Base-by-base conservation (phyloP, 2,888 invertebrate genomes). In the Sialis fuliginosa region DNA sequence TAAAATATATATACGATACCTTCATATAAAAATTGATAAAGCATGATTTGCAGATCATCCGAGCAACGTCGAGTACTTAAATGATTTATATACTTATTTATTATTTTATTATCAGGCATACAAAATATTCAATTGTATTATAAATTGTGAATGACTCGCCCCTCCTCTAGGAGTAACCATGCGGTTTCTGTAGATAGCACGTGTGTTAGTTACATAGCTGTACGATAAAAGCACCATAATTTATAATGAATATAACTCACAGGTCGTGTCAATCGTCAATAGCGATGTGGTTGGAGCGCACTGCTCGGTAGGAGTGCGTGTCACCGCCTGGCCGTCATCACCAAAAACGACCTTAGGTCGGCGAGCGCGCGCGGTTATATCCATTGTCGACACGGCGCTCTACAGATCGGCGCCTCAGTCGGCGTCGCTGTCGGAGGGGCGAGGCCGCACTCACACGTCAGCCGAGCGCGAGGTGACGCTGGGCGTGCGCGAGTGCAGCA, bases 401-500 rank as follows among this genome's bases (percentile, higher is more conserved):
- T 45, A 32, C 44, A 37, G 12, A 13, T 44, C 42, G 42, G 34
- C 45, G 39, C 10, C 31, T 46, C 41, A 35, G 45, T 40, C 46
- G 61, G 60, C 57, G 60, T 57, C 56, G 61, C 58, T 56, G 75
- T 76, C 79, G 78, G 74, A 77, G 78, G 72, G 77, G 72, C 68
- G 76, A 76, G 74, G 73, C 75, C 73, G 75, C 64, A 79, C 79
- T 83, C 86, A 89, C 71, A 89, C 89, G 70, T 88, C 86, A 62
- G 82, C 82, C 58, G 81, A 77, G 62, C 78, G 73, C 59, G 88
- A 87, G 63, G 85, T 82, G 66, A 83, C 77, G 67, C 83, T 84
- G 63, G 86, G 82, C 64, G 87, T 88, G 65, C 85, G 80, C 69
- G 81, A 84, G 70, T 85, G 85, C 66, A 89, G 81, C 68, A 90